Conservation (phyloP, 2,113 vertebrate genomes). For the Bujurquina vittata region DNA sequence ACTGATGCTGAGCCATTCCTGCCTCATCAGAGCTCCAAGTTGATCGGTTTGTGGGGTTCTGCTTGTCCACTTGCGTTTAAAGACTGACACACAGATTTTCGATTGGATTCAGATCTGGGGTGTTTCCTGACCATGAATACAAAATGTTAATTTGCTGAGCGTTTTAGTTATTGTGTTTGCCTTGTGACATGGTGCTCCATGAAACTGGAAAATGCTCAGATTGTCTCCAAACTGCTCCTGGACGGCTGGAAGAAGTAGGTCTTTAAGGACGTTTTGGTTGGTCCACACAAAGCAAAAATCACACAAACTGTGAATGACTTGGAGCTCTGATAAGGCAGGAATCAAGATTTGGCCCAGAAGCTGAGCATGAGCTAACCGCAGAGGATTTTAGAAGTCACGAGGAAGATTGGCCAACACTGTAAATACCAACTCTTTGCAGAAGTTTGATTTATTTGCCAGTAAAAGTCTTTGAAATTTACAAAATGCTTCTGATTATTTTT, state of each 20-base stretch:
- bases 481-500: background rate
- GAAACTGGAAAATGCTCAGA: background rate
- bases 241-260: background rate
- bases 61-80: background rate
- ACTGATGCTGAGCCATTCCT: background rate
- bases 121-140: no score
- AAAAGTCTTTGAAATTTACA: background rate
- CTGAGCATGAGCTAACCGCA: background rate
- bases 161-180: background rate
- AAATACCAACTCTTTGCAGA: background rate
- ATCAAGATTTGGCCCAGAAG: fast-evolving
- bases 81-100: background rate
- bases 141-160: background rate
- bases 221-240: fast-evolving
- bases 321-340: background rate
- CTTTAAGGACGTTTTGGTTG: background rate
- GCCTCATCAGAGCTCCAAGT: background rate
- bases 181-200: background rate
- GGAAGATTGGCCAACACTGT: background rate
- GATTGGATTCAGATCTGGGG: background rate
- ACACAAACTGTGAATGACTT: fast-evolving
- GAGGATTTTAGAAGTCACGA: background rate
- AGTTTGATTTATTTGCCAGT: fast-evolving
- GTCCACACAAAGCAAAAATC: background rate
- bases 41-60: background rate